phyloP scores from a whole-genome alignment of 2,113 vertebrate species.

The Podilymbus podiceps region DNA sequence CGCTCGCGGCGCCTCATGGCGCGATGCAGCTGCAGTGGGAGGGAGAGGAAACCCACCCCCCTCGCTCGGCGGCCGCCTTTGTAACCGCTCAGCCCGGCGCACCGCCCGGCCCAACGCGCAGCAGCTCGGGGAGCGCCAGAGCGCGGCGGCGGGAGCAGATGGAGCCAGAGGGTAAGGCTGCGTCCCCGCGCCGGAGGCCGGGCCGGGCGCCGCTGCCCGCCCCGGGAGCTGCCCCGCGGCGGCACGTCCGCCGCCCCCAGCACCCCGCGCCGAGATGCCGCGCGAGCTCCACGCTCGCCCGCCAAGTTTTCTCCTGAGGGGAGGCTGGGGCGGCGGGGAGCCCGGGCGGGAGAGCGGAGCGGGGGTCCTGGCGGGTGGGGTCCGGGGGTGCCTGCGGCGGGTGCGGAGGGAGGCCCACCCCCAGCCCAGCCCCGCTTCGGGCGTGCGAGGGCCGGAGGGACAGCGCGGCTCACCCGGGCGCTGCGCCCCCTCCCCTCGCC shows the following conservation, averaged over 20 bases:
- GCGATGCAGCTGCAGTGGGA: slow-evolving; percentile 39
- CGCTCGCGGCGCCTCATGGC: slow-evolving; percentile 12
- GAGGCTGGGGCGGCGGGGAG: not conserved
- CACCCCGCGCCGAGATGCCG: not conserved
- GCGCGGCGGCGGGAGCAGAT: not conserved
- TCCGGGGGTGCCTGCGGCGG: not conserved
- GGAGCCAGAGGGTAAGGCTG: slow-evolving; percentile 45
- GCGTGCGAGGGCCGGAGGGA: not conserved
- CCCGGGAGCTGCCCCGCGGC: not conserved
- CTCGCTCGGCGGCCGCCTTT: not conserved
- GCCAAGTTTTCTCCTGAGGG: not conserved
- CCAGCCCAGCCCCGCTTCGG: not conserved
- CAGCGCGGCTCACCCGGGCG: not conserved
- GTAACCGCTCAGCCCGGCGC: not conserved
- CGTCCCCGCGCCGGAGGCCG: not conserved
- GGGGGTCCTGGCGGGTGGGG: not conserved
- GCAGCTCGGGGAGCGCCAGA: not conserved
- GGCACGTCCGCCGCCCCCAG: not conserved
- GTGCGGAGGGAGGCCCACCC: not conserved
- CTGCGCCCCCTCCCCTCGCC: not conserved
- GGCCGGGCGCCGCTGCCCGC: not conserved
- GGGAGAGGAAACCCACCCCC: slow-evolving; percentile 45
- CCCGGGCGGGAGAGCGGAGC: not conserved
- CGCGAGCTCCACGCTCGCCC: not conserved
- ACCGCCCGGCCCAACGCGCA: not conserved